phyloP scores from a whole-genome alignment of 2,888 invertebrate species.

The Cylindroiulus punctatus region DNA sequence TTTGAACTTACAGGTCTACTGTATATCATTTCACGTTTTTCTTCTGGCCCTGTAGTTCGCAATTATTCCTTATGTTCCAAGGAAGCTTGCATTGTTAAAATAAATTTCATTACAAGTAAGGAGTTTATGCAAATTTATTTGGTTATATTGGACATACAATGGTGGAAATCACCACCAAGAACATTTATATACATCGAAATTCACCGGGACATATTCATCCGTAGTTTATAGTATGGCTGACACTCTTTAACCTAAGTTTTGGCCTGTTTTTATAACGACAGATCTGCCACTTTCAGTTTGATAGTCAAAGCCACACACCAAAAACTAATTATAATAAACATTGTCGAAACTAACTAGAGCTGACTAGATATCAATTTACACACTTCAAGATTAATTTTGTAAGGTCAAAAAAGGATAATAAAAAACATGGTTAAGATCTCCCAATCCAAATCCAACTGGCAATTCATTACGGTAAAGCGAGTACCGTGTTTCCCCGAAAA shows the following conservation, averaged over 20 bases:
- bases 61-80: too few species aligned
- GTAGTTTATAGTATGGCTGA: neutral
- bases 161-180: constrained; percentile 27
- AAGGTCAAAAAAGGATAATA: neutral
- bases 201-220: constrained; percentile 51
- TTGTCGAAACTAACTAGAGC: constrained; percentile 15
- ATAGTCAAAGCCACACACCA: constrained; percentile 7
- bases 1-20: too few species aligned
- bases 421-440: neutral
- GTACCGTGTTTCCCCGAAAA: too few species aligned
- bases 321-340: constrained; percentile 7
- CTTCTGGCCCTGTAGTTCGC: too few species aligned
- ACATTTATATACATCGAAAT: constrained; percentile 49
- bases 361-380: constrained; percentile 44
- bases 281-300: neutral
- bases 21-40: too few species aligned
- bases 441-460: neutral
- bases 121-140: constrained; percentile 1
- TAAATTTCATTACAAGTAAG: neutral
- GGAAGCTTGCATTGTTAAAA: neutral
- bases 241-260: neutral
- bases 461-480: neutral
- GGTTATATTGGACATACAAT: neutral
- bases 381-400: neutral
- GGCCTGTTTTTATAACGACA: neutral